A percentile compares a stretch with the other conserved stretches of the same genome.
phyloP scores from a whole-genome alignment of 2,797 vertebrate species.

The Myoxocephalus aenaeus region DNA sequence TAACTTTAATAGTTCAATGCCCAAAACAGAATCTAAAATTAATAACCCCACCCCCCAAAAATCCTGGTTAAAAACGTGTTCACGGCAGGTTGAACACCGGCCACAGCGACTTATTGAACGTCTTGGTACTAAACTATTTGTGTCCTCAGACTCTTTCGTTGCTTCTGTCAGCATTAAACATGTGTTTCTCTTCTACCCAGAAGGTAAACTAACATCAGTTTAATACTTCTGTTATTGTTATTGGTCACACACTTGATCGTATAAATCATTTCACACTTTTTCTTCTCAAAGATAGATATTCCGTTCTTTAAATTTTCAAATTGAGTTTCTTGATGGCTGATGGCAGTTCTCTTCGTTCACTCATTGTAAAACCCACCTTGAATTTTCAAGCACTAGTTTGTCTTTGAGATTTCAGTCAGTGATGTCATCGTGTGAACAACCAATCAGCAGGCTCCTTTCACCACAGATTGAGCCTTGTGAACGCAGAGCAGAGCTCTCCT shows the following conservation, averaged over 20 bases:
- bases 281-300: not conserved
- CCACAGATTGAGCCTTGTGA: not conserved
- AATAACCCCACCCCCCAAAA: too few relatives aligned
- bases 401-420: slow-evolving; percentile 7
- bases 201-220: too few relatives aligned
- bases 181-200: not conserved
- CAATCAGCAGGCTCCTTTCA: not conserved
- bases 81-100: too few relatives aligned
- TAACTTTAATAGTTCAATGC: too few relatives aligned
- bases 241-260: too few relatives aligned
- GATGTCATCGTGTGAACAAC: not conserved
- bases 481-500: not conserved
- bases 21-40: too few relatives aligned
- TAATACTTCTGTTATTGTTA: too few relatives aligned
- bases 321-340: not conserved
- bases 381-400: not conserved
- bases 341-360: too few relatives aligned
- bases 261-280: not conserved
- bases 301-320: not conserved
- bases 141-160: too few relatives aligned
- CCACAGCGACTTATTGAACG: not conserved
- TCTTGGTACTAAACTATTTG: not conserved
- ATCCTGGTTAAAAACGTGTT: too few relatives aligned
- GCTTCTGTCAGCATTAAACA: too few relatives aligned
- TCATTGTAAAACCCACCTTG: too few relatives aligned